These are phyloP conservation scores for Epinephelus awoara DNA, from an alignment of 2,797 vertebrate species.

Conservation along the genomic window DNA sequence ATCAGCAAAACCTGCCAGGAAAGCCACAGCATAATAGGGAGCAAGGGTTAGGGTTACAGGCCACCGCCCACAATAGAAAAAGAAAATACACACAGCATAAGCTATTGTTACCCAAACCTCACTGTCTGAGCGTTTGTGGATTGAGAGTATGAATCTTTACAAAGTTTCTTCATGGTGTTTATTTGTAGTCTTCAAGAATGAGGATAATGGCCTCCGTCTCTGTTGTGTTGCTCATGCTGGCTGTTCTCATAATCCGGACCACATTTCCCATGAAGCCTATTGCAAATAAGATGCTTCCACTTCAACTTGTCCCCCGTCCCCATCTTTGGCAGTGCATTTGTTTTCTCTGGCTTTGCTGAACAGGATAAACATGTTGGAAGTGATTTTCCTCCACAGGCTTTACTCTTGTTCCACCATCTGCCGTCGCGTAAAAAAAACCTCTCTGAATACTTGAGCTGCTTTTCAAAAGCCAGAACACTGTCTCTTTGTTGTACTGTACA, in stretches of 20 bases:
- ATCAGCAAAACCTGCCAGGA: conserved; percentile 38
- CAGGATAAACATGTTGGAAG: conserved; percentile 63
- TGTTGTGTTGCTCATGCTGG: conserved; percentile 1
- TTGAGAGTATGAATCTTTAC: neutral
- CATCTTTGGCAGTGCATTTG: conserved; percentile 47
- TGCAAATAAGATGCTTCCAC: conserved; percentile 37
- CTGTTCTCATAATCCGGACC: conserved; percentile 14
- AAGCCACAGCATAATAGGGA: conserved; percentile 7
- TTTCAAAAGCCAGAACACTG: conserved; percentile 52
- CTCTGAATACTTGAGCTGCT: conserved; percentile 49
- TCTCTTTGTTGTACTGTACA: conserved; percentile 60
- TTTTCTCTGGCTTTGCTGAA: conserved; percentile 61
- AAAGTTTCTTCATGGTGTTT: neutral
- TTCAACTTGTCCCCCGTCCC: conserved; percentile 29
- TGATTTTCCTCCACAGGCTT: conserved; percentile 58
- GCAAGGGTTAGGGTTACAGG: conserved; percentile 55
- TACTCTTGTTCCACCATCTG: conserved; percentile 71
- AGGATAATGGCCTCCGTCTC: no score
- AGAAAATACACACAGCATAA: conserved; percentile 25
- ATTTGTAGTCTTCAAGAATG: conserved; percentile 1
- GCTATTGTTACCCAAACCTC: conserved; percentile 24
- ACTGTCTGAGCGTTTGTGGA: conserved; percentile 11
- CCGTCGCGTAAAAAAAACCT: conserved; percentile 10
- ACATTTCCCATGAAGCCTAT: conserved; percentile 48
- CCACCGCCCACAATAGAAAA: conserved; percentile 29